Base-by-base conservation (phyloP, 2,888 invertebrate species). In the Galerucella pusilla region DNA sequence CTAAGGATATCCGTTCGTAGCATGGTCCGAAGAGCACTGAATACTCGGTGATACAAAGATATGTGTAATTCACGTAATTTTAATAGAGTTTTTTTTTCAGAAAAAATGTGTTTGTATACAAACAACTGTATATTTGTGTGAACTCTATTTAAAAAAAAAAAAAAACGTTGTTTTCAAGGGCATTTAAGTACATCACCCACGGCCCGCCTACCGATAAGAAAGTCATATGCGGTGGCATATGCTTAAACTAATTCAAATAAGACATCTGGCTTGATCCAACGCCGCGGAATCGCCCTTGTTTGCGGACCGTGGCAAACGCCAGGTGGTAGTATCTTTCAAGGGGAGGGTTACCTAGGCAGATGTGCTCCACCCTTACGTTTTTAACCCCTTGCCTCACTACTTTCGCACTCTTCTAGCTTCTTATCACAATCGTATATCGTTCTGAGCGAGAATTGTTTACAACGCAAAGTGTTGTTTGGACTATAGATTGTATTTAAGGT, bases 261-360 rank as follows among this genome's bases (percentile, higher is more conserved):
- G 81, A 81, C 85, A 84, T 85, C 84, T 85, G 84, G 83, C 77
- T 73, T 75, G 80, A 77, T 73, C 74, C 76, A 74, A 63, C 64
- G 46, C 64, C 45, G 64, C 64, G 77, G 73, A 79, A 80, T 80
- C 84, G 85, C 86, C 86, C 85, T 85, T 88, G 88, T 87, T 87
- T 88, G 86, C 85, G 79, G 86, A 86, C 87, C 87, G 87, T 87
- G 86, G 87, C 85, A 85, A 83, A 83, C 81, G 85, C 88, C 88
- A 88, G 88, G 87, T 88, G 88, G 87, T 84, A 85, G 85, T 87
- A 86, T 87, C 87, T 87, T 87, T 87, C 84, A 86, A 86, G 84
- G 85, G 86, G 86, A 85, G 86, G 83, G 85, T 83, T 84, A 84
- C 84, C 84, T 84, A 82, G 87, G 87, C 87, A 87, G 87, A 87